Conservation (phyloP, 1,140 invertebrate species). For the Phthorimaea operculella region DNA sequence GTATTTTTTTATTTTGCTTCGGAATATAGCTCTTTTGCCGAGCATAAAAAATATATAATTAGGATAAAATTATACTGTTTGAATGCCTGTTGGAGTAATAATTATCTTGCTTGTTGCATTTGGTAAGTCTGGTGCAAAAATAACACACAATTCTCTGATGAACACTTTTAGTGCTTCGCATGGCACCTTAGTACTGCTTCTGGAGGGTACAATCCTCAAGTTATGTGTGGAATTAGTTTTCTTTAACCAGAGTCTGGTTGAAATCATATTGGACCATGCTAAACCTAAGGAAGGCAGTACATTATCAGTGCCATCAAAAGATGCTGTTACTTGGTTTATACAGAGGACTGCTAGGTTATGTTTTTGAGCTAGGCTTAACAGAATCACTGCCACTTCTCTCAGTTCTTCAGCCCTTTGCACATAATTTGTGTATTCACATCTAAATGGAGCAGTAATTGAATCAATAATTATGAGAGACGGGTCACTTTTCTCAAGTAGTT, state of each 20-base stretch:
- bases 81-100: constrained; percentile 36
- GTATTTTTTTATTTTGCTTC: no score
- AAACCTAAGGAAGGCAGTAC: constrained; percentile 46
- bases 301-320: constrained; percentile 31
- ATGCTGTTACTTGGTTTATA: constrained; percentile 53
- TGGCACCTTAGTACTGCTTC: not conserved
- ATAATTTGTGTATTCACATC: constrained; percentile 48
- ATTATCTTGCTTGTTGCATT: constrained; percentile 28
- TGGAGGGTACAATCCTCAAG: not conserved
- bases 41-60: not conserved
- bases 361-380: constrained; percentile 36
- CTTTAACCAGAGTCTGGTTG: constrained; percentile 37
- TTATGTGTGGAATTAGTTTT: constrained; percentile 15
- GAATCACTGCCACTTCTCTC: constrained; percentile 36
- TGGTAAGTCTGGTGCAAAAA: constrained; percentile 39
- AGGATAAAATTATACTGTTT: constrained; percentile 1
- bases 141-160: constrained; percentile 33
- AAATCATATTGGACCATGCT: constrained; percentile 56
- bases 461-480: constrained; percentile 42
- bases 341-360: constrained; percentile 44
- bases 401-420: constrained; percentile 52
- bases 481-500: constrained; percentile 31
- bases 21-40: no score
- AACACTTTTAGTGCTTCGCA: constrained; percentile 8
- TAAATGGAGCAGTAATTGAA: constrained; percentile 51